Evolutionary conservation across 2,888 invertebrate species (phyloP).

Genomic region (Pollenia griseotomentosa): DNA sequence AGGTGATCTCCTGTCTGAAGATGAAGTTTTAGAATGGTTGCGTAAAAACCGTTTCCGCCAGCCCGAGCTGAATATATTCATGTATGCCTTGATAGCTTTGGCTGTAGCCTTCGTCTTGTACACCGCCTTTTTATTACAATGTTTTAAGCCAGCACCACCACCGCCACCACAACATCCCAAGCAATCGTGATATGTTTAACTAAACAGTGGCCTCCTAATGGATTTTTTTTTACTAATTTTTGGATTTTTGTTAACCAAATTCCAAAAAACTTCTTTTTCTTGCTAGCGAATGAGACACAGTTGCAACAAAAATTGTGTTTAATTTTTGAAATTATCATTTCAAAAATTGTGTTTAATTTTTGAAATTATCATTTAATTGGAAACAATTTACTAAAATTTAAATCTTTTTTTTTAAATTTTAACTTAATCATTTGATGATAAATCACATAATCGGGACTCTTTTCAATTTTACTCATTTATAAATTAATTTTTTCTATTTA

Average conservation of each 20-base stretch:
- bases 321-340: constrained; percentile 14
- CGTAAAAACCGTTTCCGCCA: constrained; percentile 96
- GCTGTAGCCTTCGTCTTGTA: constrained; percentile 94
- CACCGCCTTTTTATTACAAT: constrained; percentile 95
- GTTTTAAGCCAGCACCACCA: constrained; percentile 91
- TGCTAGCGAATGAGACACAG: not conserved
- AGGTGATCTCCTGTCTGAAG: constrained; percentile 93
- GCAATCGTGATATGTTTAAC: constrained; percentile 82
- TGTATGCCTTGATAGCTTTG: constrained; percentile 95
- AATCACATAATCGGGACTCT: constrained; percentile 1
- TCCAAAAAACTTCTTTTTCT: not conserved
- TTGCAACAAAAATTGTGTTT: not conserved
- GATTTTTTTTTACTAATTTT: constrained; percentile 40
- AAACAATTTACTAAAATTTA: constrained; percentile 7
- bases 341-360: no score
- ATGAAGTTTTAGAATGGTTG: constrained; percentile 95
- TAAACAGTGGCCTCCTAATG: constrained; percentile 52
- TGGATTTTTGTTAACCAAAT: constrained; percentile 35
- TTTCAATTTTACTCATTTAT: not conserved
- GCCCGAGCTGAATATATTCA: constrained; percentile 96
- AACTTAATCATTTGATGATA: not conserved
- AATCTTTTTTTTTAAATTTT: constrained; percentile 21
- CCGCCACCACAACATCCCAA: constrained; percentile 85
- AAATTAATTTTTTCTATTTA: not conserved
- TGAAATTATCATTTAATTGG: not conserved